Evolutionary conservation across 1,140 invertebrate genomes (phyloP).

Genomic region (Drosophila sp.): DNA sequence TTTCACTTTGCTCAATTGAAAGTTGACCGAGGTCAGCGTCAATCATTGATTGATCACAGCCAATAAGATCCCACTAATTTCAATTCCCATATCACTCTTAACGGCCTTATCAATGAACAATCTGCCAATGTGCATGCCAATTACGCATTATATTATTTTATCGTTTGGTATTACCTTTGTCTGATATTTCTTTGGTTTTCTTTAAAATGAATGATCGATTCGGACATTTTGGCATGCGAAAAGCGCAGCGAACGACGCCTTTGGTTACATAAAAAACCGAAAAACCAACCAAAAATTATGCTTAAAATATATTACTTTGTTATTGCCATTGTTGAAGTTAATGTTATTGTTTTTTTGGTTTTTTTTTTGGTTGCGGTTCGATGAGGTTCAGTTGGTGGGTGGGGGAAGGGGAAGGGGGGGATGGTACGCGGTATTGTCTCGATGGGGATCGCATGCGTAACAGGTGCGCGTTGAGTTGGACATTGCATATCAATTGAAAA

Average conservation of each 20-base stretch:
- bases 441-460: conserved; percentile 38
- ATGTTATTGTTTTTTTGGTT: conserved; percentile 41
- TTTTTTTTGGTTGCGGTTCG: conserved; percentile 23
- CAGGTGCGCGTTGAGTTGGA: conserved; percentile 30
- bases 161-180: conserved; percentile 5
- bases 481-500: conserved; percentile 55
- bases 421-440: not conserved
- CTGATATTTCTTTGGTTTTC: conserved; percentile 1
- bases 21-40: conserved; percentile 15
- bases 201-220: conserved; percentile 36
- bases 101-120: conserved; percentile 1
- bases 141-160: conserved; percentile 29
- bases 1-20: not conserved
- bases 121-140: conserved; percentile 35
- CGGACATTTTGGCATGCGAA: conserved; percentile 44
- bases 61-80: not conserved
- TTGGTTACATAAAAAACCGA: conserved; percentile 42
- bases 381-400: not conserved
- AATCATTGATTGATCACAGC: conserved; percentile 17
- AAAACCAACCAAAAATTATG: conserved; percentile 31
- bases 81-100: conserved; percentile 22
- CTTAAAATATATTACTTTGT: conserved; percentile 47
- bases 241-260: conserved; percentile 31
- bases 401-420: too few relatives aligned
- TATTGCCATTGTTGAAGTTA: conserved; percentile 49